Evolutionary conservation across 1,140 invertebrate species (phyloP), one percentile per base, ranked within the genome.

Genomic region (Aphelenchoides avenae): DNA sequence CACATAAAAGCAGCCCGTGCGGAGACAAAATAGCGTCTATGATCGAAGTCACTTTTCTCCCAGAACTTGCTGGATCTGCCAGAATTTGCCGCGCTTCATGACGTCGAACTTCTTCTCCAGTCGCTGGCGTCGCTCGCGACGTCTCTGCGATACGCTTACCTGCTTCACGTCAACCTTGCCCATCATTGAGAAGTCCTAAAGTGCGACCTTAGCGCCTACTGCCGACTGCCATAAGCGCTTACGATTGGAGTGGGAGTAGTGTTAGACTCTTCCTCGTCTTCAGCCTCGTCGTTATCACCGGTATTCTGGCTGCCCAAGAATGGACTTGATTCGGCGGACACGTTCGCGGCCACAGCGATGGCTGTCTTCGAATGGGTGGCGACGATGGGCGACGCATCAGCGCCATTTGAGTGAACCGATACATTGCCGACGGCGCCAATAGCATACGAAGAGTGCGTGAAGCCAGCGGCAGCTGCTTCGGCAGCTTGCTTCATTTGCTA

Each of bases 41-140:
- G 29, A 39, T 30, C 52, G 30, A n/a, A n/a, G n/a, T n/a, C n/a
- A n/a, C n/a, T n/a, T n/a, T 29, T 71, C 61, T 36, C 74, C 62
- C 24, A 50, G 52, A 57, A 76, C 60, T 29, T 74, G 57, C 9
- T 71, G 51, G 24, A 73, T 73, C 39, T 73, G 70, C 57, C 74
- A 76, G 47, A 73, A 73, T 9, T 52, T 33, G 9, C 71, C 71
- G 26, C 67, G 50, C 50, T 58, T 64, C 73, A 76, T 75, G 11
- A 70, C 67, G 11, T 64, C 26, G 48, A 70, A 70, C 58, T 70
- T 39, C 26, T 73, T 60, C 40, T 70, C 59, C 11, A 68, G 41
- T 11, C 54, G 52, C 30, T 62, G 40, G 11, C 49, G 41, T 20
- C 71, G 56, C 31, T 30, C 13, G 15, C 66, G 68, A 24, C 66